These are phyloP conservation scores for Manis pentadactyla DNA, from an alignment of 2,797 vertebrate genomes.

Conservation along the genomic window DNA sequence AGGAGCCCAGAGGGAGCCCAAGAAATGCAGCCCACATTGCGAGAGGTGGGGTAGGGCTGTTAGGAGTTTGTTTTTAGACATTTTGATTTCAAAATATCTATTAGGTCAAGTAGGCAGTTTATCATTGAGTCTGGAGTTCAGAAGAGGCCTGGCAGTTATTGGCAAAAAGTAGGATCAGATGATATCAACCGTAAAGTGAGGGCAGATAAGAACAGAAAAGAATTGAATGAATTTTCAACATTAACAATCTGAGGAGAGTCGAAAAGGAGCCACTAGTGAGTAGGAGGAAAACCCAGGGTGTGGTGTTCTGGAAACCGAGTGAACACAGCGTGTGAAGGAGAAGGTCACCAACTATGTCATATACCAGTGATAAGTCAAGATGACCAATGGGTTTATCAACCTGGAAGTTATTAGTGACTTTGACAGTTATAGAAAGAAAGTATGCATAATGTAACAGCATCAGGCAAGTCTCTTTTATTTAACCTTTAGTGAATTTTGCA, in stretches of 20 bases:
- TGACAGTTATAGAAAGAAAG: neutral
- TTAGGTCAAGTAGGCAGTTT: neutral
- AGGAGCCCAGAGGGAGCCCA: neutral
- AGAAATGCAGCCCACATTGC: neutral
- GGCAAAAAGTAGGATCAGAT: neutral
- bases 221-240: neutral
- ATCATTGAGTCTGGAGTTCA: neutral
- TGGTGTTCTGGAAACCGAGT: neutral
- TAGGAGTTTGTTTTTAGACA: neutral
- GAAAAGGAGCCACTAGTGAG: neutral
- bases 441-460: neutral
- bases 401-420: neutral
- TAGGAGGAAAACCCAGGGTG: neutral
- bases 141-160: neutral
- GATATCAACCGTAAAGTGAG: neutral
- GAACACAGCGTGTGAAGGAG: neutral
- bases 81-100: neutral
- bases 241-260: neutral
- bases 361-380: neutral
- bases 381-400: neutral
- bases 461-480: conserved; percentile 2
- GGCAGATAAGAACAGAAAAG: neutral
- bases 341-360: neutral
- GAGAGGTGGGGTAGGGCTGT: neutral
- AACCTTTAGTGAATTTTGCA: neutral